A percentile compares a stretch with the other conserved stretches of the same genome.
phyloP scores from a whole-genome alignment of 2,113 vertebrate species.

The Myotis davidii region DNA sequence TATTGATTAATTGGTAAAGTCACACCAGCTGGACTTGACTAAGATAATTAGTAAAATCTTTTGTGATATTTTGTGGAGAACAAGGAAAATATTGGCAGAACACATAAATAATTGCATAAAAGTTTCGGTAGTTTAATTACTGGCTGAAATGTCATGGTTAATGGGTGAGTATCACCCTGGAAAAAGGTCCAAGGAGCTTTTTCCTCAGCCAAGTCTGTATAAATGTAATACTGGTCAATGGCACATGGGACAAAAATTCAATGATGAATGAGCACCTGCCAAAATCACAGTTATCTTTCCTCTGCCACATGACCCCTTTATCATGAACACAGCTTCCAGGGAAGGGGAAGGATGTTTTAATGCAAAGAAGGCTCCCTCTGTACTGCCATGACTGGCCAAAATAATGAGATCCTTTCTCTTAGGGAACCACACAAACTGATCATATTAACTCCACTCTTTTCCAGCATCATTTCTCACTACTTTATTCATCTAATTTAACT shows the following conservation, averaged over 20 bases:
- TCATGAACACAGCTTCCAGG: neutral
- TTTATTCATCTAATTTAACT: neutral
- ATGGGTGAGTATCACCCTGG: neutral
- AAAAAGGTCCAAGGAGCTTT: neutral
- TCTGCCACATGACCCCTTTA: neutral
- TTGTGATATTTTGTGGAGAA: neutral
- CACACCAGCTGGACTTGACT: neutral
- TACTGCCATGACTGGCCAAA: neutral
- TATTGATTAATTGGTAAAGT: neutral
- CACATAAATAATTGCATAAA: neutral
- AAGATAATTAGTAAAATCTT: neutral
- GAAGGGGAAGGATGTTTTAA: neutral
- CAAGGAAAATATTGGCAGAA: neutral
- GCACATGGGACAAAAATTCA: constrained; percentile 8
- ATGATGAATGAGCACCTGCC: neutral
- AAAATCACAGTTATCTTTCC: neutral
- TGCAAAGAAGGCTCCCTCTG: neutral
- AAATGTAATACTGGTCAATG: neutral
- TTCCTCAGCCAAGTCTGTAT: neutral
- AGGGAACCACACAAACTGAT: neutral
- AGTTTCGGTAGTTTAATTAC: constrained; percentile 16
- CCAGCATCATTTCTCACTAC: neutral
- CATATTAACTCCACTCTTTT: neutral
- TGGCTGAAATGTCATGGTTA: neutral
- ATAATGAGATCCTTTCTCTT: neutral